phyloP scores from a whole-genome alignment of 2,113 vertebrate genomes.

The Prietella phreatophila region DNA sequence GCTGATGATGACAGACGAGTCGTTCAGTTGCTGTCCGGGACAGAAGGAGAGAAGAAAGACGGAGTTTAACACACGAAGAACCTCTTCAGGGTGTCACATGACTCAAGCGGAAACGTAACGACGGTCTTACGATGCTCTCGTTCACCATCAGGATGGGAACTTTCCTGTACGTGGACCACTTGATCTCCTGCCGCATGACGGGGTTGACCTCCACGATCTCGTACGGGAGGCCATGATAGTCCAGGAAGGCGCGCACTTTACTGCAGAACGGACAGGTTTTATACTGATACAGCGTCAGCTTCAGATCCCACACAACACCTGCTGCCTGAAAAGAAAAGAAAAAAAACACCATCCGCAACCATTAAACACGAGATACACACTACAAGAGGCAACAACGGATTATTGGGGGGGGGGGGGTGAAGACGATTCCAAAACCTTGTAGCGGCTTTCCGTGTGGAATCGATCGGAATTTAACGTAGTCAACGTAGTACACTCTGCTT shows the following conservation, averaged over 20 bases:
- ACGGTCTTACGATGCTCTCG: slow-evolving; percentile 57
- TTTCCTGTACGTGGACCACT: slow-evolving; percentile 94
- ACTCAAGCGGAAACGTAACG: background rate
- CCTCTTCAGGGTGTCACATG: background rate
- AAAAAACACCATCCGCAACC: too few species aligned
- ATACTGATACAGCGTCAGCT: slow-evolving; percentile 93
- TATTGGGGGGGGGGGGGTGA: too few species aligned
- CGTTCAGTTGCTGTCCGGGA: slow-evolving; percentile 86
- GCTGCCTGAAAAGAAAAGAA: slow-evolving; percentile 45
- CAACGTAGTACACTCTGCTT: too few species aligned
- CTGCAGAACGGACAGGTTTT: slow-evolving; percentile 99
- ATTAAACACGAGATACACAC: too few species aligned
- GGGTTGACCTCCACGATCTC: slow-evolving; percentile 95
- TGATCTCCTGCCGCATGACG: slow-evolving; percentile 87
- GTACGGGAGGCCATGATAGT: slow-evolving; percentile 87
- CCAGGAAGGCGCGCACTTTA: slow-evolving; percentile 93
- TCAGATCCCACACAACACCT: slow-evolving; percentile 51
- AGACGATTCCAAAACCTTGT: too few species aligned
- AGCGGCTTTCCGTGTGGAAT: too few species aligned
- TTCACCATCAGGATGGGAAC: slow-evolving; percentile 85
- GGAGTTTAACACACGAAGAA: background rate
- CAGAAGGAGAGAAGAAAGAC: background rate
- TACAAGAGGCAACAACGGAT: too few species aligned
- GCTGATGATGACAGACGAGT: slow-evolving; percentile 96
- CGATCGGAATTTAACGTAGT: too few species aligned